A percentile compares a stretch with the other conserved stretches of the same genome.
Conservation (phyloP, 2,888 invertebrate species). For the Caradrina clavipalpis region DNA sequence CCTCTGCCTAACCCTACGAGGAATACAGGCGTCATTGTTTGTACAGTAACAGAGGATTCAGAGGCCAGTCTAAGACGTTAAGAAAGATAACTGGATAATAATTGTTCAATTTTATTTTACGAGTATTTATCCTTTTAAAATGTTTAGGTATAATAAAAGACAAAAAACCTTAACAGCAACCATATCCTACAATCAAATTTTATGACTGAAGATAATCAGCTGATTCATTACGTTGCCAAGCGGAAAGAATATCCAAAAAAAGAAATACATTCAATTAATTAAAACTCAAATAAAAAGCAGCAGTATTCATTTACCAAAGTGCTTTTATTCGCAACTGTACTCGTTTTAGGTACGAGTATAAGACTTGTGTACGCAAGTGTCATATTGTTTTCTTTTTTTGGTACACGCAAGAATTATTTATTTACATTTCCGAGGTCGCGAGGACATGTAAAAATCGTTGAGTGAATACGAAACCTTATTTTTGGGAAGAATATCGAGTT, state of each 20-base stretch:
- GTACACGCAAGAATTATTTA: slow-evolving; percentile 58
- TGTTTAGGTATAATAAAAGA: background rate
- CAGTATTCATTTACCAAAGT: slow-evolving; percentile 39
- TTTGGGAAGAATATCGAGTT: slow-evolving; percentile 56
- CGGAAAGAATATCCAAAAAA: slow-evolving; percentile 19
- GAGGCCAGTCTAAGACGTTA: too few relatives aligned
- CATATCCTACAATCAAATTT: slow-evolving; percentile 24
- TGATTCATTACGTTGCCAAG: slow-evolving; percentile 23
- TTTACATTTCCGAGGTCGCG: slow-evolving; percentile 57
- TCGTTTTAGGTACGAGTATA: slow-evolving; percentile 37
- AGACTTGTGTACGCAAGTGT: slow-evolving; percentile 26
- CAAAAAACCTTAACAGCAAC: background rate
- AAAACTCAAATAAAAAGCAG: slow-evolving; percentile 41
- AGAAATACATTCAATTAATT: slow-evolving; percentile 32
- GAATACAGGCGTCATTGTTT: too few relatives aligned
- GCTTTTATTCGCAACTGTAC: slow-evolving; percentile 43
- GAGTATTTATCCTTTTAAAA: background rate
- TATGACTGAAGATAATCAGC: slow-evolving; percentile 26
- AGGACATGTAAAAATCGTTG: slow-evolving; percentile 58
- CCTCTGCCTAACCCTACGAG: too few relatives aligned
- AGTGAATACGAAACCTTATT: slow-evolving; percentile 45
- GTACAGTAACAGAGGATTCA: too few relatives aligned
- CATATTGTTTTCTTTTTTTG: slow-evolving; percentile 59
- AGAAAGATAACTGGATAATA: too few relatives aligned
- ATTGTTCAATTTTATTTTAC: too few relatives aligned